Base-by-base conservation (phyloP, 2,797 vertebrate genomes). In the Hyperoplus lanceolatus region DNA sequence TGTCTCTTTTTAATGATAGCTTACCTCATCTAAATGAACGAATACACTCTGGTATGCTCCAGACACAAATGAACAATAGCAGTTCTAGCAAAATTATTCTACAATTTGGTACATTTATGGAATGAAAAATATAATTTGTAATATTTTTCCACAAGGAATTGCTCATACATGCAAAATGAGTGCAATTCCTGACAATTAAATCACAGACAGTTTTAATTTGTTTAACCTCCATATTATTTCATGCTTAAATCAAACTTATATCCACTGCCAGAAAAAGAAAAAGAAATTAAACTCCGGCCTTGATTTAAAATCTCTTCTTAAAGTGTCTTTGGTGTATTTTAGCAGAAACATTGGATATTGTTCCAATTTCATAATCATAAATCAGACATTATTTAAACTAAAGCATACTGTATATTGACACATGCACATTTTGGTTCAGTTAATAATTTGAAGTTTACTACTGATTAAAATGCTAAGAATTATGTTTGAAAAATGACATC, bases 191-290 rank as follows among this genome's bases (percentile, higher is more conserved):
- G 29, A 62, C 46, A 74, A 80, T 81, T n/a, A 67, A 70, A 68
- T 53, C 46, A 54, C 46, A 54, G 18, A 58, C 21, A 49, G 21
- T 71, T 57, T 71, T 54, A 8, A 66, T 66, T 57, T 64, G 13
- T 38, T 56, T 49, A 66, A 69, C 16, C 42, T 63, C 66, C 36
- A 46, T 75, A 66, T 39, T 36, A 55, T 15, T 43, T 15, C 61
- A 58, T 13, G 54, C 29, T 58, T 4, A 51, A 53, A 56, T 54
- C 38, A 4, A 46, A 38, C 55, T 39, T 63, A 81, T 73, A 53
- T 78, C 76, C 73, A 87, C 83, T 90, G 85, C 85, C 83, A 86
- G 71, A 76, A 58, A 9, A 65, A 80, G n/a, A 43, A 53, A 3
- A 63, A 0, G 0, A 29, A 54, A 41, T 39, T 29, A 68, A 79